Evolutionary conservation across 2,888 invertebrate species (phyloP), one percentile per base, ranked within the genome.

Genomic region (Xanthia icteritia): DNA sequence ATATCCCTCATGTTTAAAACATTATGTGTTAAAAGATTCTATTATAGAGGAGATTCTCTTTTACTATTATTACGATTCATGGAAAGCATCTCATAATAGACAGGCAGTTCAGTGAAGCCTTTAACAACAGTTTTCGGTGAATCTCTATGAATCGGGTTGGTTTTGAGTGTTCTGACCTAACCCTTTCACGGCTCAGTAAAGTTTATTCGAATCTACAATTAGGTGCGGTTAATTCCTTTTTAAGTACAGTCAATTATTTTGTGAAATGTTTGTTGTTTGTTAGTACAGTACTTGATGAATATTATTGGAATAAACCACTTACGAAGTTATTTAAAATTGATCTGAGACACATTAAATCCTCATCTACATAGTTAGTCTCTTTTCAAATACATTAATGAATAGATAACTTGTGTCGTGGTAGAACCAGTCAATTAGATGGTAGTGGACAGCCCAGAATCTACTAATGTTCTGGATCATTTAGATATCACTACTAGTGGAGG

Each of bases 1-100:
- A 61, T 68, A 72, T 69, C 63, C 69, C 51, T 83, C 79, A 81
- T 79, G 77, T 79, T 84, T 86, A 74, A 86, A 86, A 82, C 79
- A 86, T 86, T 73, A 69, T 71, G 68, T 78, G 68, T 56, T 66
- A 71, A 67, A 60, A 76, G 65, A 78, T 80, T 84, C 74, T 72
- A 80, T 77, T 79, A 78, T 67, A 75, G 58, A 56, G 63, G 17
- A n/a, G n/a, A 15, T 68, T 3, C 71, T 64, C 71, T 76, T 77
- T 58, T 61, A 74, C 61, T 66, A 83, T 79, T 77, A 73, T 82
- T 69, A 73, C 58, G 56, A 76, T 84, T 85, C 79, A 74, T 76
- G 42, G 27, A 73, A 76, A 70, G 61, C 63, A 70, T 82, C 73
- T 70, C 63, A 72, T 80, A 83, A 81, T 70, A 84, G 82, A 71